Evolutionary conservation across 2,797 vertebrate genomes (phyloP).

Genomic region (Podarcis siculus): DNA sequence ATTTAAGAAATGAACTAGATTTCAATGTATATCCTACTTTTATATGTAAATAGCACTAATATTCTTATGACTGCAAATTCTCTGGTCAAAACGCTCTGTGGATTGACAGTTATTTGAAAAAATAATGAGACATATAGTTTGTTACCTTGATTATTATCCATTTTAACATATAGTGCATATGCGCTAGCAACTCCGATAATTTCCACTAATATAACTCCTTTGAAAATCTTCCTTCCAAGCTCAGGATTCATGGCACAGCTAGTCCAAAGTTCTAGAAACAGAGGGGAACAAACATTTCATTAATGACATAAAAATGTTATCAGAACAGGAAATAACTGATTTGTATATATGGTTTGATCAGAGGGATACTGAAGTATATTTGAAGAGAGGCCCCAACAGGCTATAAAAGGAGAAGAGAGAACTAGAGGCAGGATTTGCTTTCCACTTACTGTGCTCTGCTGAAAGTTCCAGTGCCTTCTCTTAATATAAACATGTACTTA

Average conservation of each 20-base stretch:
- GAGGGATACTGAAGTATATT: neutral
- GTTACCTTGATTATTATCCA: slow-evolving; percentile 36
- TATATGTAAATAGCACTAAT: neutral
- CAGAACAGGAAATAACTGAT: neutral
- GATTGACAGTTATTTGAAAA: neutral
- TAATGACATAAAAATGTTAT: neutral
- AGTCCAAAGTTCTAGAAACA: neutral
- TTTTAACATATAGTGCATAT: slow-evolving; percentile 21
- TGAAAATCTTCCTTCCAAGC: slow-evolving; percentile 4
- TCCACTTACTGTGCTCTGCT: neutral
- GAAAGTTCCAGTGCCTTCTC: neutral
- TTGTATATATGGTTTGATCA: neutral
- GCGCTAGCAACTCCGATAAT: neutral
- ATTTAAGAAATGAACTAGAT: neutral
- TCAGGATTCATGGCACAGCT: neutral
- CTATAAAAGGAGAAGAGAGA: neutral
- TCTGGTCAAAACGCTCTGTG: neutral
- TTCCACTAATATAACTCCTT: slow-evolving; percentile 28
- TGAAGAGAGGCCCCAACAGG: neutral
- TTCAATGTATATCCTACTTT: neutral
- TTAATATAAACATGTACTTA: neutral
- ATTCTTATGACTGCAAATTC: too few relatives aligned
- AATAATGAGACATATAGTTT: neutral
- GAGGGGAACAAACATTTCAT: neutral
- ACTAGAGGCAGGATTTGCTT: neutral